Base-by-base conservation (phyloP, 2,113 vertebrate genomes). In the Dinomys branickii region DNA sequence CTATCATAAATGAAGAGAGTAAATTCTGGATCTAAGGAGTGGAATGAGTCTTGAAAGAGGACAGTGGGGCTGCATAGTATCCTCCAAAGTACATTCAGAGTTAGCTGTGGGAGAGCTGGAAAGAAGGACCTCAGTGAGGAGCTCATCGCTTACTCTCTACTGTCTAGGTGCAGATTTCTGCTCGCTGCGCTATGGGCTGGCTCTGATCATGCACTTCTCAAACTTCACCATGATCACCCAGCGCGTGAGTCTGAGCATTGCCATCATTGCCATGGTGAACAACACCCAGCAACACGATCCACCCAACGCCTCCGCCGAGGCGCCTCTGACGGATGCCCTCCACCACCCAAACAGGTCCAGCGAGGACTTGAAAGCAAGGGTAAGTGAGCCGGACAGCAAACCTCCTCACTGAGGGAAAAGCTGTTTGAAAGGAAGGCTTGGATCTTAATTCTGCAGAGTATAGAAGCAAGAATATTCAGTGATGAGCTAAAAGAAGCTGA, bases 151-250 rank as follows among this genome's bases (percentile, higher is more conserved):
- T 22, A 22, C 50, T 73, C 52, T 82, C 17, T 80, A 9, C 6
- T 1, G 11, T 41, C 58, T 88, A 95, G 98, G 77, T 59, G 2
- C 89, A 28, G 78, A 78, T 4, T 80, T 96, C 98, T 99, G 99
- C 97, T 99, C 99, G 0, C 90, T 98, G 4, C 99, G 99, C 80
- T 98, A 98, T 78, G 98, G 98, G 89, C 98, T 99, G 96, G 99
- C 99, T 85, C 0, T 98, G 94, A 97, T 99, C 97, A 99, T 99
- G 99, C 99, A 99, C 96, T 30, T 99, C 3, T 99, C 99, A 5
- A 99, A 99, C 88, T 90, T 99, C 17, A 95, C 99, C 71, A 98
- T 99, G 81, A 99, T 99, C 22, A 98, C 98, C 0, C 99, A 99
- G 47, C 98, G 99, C 0, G 99, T 99, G 94, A 96, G 98, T 67